These are phyloP conservation scores for Muscina levida DNA, from an alignment of 2,888 invertebrate genomes.

Conservation along the genomic window DNA sequence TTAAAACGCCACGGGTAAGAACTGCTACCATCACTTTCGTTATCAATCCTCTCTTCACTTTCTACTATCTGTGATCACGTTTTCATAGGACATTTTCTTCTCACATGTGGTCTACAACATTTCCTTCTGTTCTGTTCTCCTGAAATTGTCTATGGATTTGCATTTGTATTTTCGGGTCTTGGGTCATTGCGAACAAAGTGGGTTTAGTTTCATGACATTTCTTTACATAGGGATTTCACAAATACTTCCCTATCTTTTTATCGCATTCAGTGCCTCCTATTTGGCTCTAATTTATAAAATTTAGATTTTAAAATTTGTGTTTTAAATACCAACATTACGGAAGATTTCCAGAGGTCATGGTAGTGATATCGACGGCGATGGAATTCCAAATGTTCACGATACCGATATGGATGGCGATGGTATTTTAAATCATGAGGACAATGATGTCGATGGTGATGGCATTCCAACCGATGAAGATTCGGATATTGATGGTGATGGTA, in stretches of 20 bases:
- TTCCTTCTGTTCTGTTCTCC: neutral
- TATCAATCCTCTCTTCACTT: conserved; percentile 55
- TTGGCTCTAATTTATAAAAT: neutral
- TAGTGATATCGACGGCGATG: conserved; percentile 71
- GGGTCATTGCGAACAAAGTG: too few relatives aligned
- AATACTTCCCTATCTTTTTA: neutral
- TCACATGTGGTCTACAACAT: neutral
- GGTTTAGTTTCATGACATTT: too few relatives aligned
- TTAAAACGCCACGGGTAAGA: conserved; percentile 22
- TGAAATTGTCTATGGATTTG: too few relatives aligned
- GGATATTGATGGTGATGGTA: conserved; percentile 72
- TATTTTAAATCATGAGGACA: conserved; percentile 72
- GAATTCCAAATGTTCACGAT: conserved; percentile 67
- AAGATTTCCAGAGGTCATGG: conserved; percentile 68
- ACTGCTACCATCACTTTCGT: neutral
- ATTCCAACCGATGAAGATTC: conserved; percentile 70
- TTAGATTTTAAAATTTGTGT: neutral
- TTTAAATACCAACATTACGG: conserved; percentile 70
- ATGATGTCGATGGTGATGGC: conserved; percentile 73
- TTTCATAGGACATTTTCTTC: neutral
- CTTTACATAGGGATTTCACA: too few relatives aligned
- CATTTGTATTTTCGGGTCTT: too few relatives aligned
- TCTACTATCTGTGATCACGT: neutral
- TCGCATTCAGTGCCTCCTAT: neutral
- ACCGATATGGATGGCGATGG: conserved; percentile 73